These are phyloP conservation scores for Drosophila colorata DNA, from an alignment of 2,888 invertebrate genomes.

Conservation along the genomic window DNA sequence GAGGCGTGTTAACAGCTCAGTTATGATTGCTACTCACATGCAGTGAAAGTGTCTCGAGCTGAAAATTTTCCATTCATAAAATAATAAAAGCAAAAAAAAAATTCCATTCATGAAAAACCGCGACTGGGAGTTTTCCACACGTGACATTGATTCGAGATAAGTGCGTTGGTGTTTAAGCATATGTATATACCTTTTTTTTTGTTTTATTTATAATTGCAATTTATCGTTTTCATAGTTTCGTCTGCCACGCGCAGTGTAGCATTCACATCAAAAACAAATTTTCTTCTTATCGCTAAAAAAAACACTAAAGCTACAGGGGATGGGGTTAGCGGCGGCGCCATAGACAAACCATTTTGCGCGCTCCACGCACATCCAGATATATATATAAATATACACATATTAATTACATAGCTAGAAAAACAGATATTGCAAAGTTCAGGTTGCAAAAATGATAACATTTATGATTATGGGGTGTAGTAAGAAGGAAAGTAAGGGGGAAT, in stretches of 20 bases:
- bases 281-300: slow-evolving; percentile 55
- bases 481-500: slow-evolving; percentile 23
- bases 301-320: slow-evolving; percentile 53
- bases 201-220: slow-evolving; percentile 66
- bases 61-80: slow-evolving; percentile 57
- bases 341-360: slow-evolving; percentile 1
- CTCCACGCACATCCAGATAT: slow-evolving; percentile 16
- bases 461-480: slow-evolving; percentile 22
- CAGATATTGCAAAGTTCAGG: slow-evolving; percentile 57
- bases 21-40: slow-evolving; percentile 19
- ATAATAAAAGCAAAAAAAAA: not conserved
- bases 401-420: slow-evolving; percentile 61
- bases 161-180: slow-evolving; percentile 60
- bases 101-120: slow-evolving; percentile 29
- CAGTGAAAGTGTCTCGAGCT: slow-evolving; percentile 34
- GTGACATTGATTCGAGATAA: slow-evolving; percentile 5
- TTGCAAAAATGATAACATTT: slow-evolving; percentile 59
- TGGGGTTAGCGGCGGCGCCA: slow-evolving; percentile 19
- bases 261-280: slow-evolving; percentile 66
- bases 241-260: slow-evolving; percentile 42
- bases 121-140: slow-evolving; percentile 14
- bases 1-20: slow-evolving; percentile 18
- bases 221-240: slow-evolving; percentile 55
- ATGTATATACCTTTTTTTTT: slow-evolving; percentile 17
- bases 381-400: slow-evolving; percentile 41